Percentiles rank a stretch among this genome's conserved stretches.
These are phyloP conservation scores for Clarias laeviceps DNA, from an alignment of 2,797 vertebrate genomes.

Conservation along the genomic window DNA sequence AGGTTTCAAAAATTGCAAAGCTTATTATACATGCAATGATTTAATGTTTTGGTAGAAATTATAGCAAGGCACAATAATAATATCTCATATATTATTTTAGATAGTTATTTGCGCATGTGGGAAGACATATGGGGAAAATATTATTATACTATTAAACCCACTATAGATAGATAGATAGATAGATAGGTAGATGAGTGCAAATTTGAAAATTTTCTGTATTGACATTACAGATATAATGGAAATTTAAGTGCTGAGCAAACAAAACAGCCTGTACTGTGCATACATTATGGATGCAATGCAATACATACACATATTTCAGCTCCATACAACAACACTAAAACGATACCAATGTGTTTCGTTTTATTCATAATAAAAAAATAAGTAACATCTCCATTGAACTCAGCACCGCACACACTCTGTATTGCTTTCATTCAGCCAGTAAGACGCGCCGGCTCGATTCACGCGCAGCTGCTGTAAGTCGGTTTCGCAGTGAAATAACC, in stretches of 20 bases:
- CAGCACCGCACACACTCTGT: background rate
- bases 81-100: background rate
- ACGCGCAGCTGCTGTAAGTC: slow-evolving; percentile 18
- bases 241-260: background rate
- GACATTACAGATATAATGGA: background rate
- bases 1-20: background rate
- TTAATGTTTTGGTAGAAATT: background rate
- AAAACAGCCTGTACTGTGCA: background rate
- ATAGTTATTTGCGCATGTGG: too few relatives aligned
- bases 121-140: background rate
- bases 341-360: too few relatives aligned
- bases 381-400: background rate
- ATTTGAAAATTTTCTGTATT: background rate
- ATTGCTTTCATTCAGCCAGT: background rate
- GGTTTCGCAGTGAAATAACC: background rate
- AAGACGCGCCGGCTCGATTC: background rate
- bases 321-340: background rate
- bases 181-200: background rate
- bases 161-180: background rate
- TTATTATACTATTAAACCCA: too few relatives aligned
- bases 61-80: background rate
- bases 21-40: background rate
- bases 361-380: background rate
- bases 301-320: background rate
- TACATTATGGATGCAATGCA: background rate